Evolutionary conservation across 2,797 vertebrate genomes (phyloP), one percentile per base, ranked within the genome.

Genomic region (Ptychobarbus kaznakovi): DNA sequence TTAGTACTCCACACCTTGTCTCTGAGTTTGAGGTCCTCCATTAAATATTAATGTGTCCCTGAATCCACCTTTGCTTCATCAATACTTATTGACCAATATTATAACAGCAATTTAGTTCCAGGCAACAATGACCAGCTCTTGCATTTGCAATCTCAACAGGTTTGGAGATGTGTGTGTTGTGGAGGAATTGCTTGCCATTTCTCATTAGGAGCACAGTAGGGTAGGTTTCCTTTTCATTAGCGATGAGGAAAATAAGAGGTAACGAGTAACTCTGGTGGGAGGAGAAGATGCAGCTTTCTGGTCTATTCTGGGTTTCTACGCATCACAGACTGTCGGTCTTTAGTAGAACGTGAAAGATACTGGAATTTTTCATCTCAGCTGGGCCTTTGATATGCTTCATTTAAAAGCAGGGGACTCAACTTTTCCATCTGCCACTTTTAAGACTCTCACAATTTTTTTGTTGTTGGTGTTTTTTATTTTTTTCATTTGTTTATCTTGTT

Each of bases 1-100:
- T 86, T 87, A 63, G 58, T 40, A 81, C 81, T 87, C 68, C 73
- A 86, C 32, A 87, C 85, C 87, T 86, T 86, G 85, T 84, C 84
- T 90, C 88, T 87, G 56, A 69, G 87, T 83, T 88, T 66, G 92
- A 81, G 90, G 86, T 63, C 85, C 80, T 87, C 88, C 84, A 91
- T 94, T 91, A 93, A 93, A 94, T 93, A 94, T 93, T 91, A 90
- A 93, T 92, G 88, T 85, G 87, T 82, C 90, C 91, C 86, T 84
- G 83, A 85, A 76, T 91, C 88, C 87, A 88, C 89, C 89, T 92
- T 92, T 89, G 85, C 85, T 89, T 92, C 92, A 93, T 95, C 94
- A 93, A 94, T 93, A 93, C 89, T 89, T 93, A 95, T 94, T 80
- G 94, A 94, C 90, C 91, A 89, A 81, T 91, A 92, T 90, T 92